Evolutionary conservation across 2,797 vertebrate species (phyloP), one percentile per base, ranked within the genome.

Genomic region (Kryptopterus vitreolus): DNA sequence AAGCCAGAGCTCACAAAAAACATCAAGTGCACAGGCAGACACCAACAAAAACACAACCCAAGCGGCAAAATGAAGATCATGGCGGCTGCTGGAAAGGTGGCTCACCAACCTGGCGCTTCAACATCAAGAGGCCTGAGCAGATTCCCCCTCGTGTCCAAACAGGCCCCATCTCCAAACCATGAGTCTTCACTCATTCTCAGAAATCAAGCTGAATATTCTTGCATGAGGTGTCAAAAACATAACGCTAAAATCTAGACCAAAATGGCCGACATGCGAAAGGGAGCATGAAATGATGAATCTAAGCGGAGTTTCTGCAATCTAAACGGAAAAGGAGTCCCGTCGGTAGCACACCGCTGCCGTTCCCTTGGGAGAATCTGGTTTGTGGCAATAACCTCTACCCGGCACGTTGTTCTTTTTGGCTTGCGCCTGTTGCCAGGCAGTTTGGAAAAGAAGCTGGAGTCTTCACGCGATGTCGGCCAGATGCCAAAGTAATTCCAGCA

Each of bases 41-140:
- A 87, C 95, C 94, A 95, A 92, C 81, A 81, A 79, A n/a, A 91
- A 93, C 89, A 93, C 93, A 95, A 96, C 94, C 94, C 94, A 92
- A 95, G 94, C 94, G 93, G 85, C 88, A 94, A 95, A 93, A 92
- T 92, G 89, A 89, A 85, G 73, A 78, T 83, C 73, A 92, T 94
- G 94, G 95, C 92, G 93, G 93, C 94, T 95, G 94, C 93, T 80
- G 93, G 92, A 94, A 95, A 95, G 89, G 92, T 96, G 94, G 89
- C 90, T 95, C 95, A 99, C 98, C 96, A 99, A 99, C 97, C 97
- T 99, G 96, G 92, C 89, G 92, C 91, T 93, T 94, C 95, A 95
- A 96, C 93, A 77, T 95, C 95, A 95, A 92, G 95, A 94, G 95
- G 95, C 85, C 90, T 86, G 84, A 88, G 85, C 92, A 94, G 95